Conservation (phyloP, 2,797 vertebrate species). For the Macrochelys suwanniensis region DNA sequence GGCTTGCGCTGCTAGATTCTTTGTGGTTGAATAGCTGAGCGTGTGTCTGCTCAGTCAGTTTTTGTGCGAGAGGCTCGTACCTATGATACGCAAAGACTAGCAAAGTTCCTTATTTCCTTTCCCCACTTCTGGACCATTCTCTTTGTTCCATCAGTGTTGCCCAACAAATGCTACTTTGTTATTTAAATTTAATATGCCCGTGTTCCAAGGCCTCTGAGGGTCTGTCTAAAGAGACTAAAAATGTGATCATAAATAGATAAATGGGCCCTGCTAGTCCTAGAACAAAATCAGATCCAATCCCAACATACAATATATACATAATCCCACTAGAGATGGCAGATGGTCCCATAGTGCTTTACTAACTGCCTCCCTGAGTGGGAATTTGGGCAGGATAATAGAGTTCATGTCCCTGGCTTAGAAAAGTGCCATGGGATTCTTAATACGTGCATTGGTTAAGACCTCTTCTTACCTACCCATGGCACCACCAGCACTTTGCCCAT, state of each 20-base stretch:
- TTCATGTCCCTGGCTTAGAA: accelerated
- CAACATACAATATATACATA: accelerated
- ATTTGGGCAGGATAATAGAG: background rate
- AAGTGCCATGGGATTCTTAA: background rate
- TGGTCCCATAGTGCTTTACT: background rate
- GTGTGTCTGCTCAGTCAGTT: background rate
- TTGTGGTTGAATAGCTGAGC: background rate
- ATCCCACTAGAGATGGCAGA: background rate
- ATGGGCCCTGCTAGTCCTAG: background rate
- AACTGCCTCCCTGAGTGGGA: background rate
- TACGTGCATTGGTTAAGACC: background rate
- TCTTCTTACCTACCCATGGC: background rate
- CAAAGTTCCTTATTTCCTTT: background rate
- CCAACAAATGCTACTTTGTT: background rate
- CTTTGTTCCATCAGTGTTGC: background rate
- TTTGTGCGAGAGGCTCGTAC: background rate
- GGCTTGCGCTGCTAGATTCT: background rate
- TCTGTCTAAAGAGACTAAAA: background rate
- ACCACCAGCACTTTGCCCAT: background rate
- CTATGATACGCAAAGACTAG: background rate
- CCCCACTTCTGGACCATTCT: background rate
- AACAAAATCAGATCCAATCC: background rate
- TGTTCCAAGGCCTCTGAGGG: background rate
- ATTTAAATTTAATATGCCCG: background rate
- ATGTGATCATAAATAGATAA: background rate